Base-by-base conservation (phyloP, 2,797 vertebrate genomes). In the Gambusia yucatana region DNA sequence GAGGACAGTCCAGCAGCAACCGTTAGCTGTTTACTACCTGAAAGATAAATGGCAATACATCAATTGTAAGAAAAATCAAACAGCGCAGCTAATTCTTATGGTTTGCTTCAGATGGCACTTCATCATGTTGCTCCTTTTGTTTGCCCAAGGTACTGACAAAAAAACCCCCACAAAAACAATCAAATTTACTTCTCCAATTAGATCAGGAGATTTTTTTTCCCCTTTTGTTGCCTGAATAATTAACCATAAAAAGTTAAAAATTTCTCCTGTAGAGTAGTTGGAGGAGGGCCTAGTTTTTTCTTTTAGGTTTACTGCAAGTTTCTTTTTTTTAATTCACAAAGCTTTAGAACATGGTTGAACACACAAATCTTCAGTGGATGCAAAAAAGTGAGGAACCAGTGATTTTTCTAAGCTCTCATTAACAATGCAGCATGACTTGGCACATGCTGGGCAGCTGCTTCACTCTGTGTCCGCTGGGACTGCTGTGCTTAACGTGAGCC, bases 361-460 rank as follows among this genome's bases (percentile, higher is more conserved):
- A 77, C 59, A 77, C 67, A 81, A 39, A 57, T 28, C 41, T 8
- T 77, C 57, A 80, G 67, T 77, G 71, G 74, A 79, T 82, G 63
- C 73, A 79, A 52, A 65, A 70, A 77, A 70, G 79, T 67, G 71
- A 79, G 48, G 77, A 71, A 59, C 48, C 41, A 72, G 67, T 2
- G 47, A 87, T 87, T 89, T 84, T 76, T 43, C 77, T 72, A 77
- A 84, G 83, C 81, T 86, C 77, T 84, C 84, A 79, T 83, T 86
- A 86, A 88, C 78, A 89, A 86, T 88, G 81, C 76, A n/a, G 73
- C 83, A 80, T 87, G 87, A 84, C 84, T 91, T 88, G 81, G 79
- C 88, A 82, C 79, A 89, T 73, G 75, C 65, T 74, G 79, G 48
- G 79, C 65, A 75, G 85, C 63, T 82, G 80, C 80, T 85, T 70